phyloP scores from a whole-genome alignment of 2,797 vertebrate genomes.

The Sebastes oblongus region DNA sequence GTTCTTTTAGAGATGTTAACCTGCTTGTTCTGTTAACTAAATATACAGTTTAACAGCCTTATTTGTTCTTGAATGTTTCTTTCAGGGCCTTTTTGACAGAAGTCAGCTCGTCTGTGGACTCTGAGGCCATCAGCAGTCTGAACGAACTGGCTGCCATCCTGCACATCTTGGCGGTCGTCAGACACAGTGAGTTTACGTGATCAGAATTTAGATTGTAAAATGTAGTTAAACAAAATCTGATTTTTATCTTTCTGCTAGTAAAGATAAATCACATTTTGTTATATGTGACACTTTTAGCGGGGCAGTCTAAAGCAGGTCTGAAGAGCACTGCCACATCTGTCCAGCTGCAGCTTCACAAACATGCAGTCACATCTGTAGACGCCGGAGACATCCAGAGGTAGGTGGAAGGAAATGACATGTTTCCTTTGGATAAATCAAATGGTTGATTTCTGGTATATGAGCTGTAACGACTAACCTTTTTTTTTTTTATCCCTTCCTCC shows the following conservation, averaged over 20 bases:
- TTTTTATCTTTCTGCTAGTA: neutral
- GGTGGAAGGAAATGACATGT: neutral
- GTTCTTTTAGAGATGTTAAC: too few relatives aligned
- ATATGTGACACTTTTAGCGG: slow-evolving; percentile 54
- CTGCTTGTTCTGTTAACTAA: neutral
- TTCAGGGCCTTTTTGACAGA: slow-evolving; percentile 88
- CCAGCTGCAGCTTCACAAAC: slow-evolving; percentile 80
- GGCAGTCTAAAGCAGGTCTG: slow-evolving; percentile 74
- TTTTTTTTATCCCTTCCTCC: slow-evolving; percentile 53
- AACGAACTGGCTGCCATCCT: slow-evolving; percentile 84
- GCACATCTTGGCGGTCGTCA: slow-evolving; percentile 82
- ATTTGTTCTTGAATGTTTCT: slow-evolving; percentile 2
- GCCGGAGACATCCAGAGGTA: slow-evolving; percentile 82
- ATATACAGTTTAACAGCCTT: neutral
- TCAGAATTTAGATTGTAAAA: neutral
- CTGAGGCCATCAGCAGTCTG: slow-evolving; percentile 85
- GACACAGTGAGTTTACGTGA: slow-evolving; percentile 80
- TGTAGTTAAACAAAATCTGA: too few relatives aligned
- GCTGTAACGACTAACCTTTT: neutral
- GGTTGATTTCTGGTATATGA: neutral
- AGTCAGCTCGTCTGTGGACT: slow-evolving; percentile 80
- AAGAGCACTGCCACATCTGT: slow-evolving; percentile 81
- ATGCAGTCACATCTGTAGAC: slow-evolving; percentile 74
- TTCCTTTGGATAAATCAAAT: neutral
- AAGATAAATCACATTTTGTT: neutral